Base-by-base conservation (phyloP, 2,888 invertebrate species). In the Chymomyza fuscimana region DNA sequence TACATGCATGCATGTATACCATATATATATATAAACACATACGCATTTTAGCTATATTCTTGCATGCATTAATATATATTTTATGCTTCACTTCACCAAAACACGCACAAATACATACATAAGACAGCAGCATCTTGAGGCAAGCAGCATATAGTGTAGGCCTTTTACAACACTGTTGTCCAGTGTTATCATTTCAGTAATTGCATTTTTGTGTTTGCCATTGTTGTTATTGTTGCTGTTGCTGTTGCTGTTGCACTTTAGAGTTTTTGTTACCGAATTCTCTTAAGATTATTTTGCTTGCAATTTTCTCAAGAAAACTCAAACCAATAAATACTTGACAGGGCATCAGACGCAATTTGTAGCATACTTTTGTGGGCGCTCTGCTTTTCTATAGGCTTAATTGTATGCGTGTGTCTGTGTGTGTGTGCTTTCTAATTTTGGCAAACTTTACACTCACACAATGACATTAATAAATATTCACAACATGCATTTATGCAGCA, bases 141-240 rank as follows among this genome's bases (percentile, higher is more conserved):
- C 70, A 69, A 51, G 67, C 50, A 12, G 15, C 2, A 2, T n/a
- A 54, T n/a, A 54, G 40, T 69, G 69, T 74, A 32, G 32, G 6
- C 32, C 32, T 32, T 32, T 32, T 9, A 32, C 32, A 32, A 62
- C 68, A 70, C 76, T 63, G 69, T 63, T 59, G 59, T 65, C 69
- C 60, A 59, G 87, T 86, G 87, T 86, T 86, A 87, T 86, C 85
- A 86, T 87, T 86, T 86, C 79, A 75, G 82, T 86, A 86, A 86
- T 87, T 87, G 85, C 85, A 86, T 85, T 85, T 85, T 85, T 85
- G 85, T 85, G 85, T 83, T 85, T 85, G 83, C 74, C 81, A 77
- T 81, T 81, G 83, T 80, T 80, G 65, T 65, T 76, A 76, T 72
- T 72, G 54, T 67, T 77, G 70, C 22, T 66, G 46, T 3, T 25